Conservation (phyloP, 2,888 invertebrate genomes). For the Pandemis cinnamomeana region DNA sequence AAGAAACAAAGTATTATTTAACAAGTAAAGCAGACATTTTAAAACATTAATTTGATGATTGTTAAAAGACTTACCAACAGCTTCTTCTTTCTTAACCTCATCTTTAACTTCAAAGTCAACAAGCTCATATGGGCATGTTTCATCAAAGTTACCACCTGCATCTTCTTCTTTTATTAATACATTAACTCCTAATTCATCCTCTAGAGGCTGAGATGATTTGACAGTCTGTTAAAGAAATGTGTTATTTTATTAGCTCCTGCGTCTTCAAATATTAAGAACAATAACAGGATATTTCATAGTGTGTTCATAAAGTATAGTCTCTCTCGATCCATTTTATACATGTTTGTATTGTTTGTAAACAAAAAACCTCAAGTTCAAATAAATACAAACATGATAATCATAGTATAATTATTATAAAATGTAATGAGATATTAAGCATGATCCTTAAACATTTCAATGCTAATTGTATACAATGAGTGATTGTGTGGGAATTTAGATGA, state of each 20-base stretch:
- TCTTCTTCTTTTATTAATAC: conserved; percentile 13
- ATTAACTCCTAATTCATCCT: conserved; percentile 4
- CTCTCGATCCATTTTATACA: too few species aligned
- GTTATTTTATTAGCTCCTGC: neutral
- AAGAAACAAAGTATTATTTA: neutral
- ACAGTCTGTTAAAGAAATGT: neutral
- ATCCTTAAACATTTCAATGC: too few species aligned
- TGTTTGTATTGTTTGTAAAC: too few species aligned
- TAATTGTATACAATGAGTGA: too few species aligned
- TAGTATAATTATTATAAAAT: too few species aligned
- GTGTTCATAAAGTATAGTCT: too few species aligned
- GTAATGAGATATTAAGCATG: too few species aligned
- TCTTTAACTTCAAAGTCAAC: neutral
- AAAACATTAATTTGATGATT: neutral
- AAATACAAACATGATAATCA: too few species aligned
- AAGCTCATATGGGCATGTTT: conserved; percentile 1
- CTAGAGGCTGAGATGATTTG: neutral
- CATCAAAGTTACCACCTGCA: neutral
- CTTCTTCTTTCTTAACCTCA: conserved; percentile 12
- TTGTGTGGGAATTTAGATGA: too few species aligned
- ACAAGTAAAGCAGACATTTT: too few species aligned
- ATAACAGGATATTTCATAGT: too few species aligned
- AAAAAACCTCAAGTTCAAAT: too few species aligned
- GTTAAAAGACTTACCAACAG: conserved; percentile 1
- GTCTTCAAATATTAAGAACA: neutral